phyloP scores from a whole-genome alignment of 92 coral and sea anemone species.

The Nematostella vectensis region DNA sequence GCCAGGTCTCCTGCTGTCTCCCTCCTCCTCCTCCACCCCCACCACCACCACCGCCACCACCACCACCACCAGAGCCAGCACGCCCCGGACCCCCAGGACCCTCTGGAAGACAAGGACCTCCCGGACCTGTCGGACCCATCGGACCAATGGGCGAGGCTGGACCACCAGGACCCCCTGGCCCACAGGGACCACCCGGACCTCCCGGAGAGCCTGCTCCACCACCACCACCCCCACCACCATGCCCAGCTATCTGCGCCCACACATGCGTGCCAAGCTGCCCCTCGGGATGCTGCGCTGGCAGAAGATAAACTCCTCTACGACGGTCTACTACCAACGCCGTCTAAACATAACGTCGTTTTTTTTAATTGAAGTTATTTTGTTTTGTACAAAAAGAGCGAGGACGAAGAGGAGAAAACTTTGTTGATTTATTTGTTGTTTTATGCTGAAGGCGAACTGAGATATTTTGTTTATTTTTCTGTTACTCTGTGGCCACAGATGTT shows the following conservation, averaged over 20 bases:
- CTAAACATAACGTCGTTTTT: neutral
- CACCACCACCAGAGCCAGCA: slow-evolving; percentile 99
- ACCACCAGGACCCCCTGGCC: slow-evolving; percentile 97
- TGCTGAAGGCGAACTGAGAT: neutral
- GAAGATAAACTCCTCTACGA: slow-evolving; percentile 74
- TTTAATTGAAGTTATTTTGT: slow-evolving; percentile 8
- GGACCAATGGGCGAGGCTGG: slow-evolving; percentile 99
- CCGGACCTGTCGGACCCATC: slow-evolving; percentile 99
- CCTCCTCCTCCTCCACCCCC: slow-evolving; percentile 99
- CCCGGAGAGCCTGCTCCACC: slow-evolving; percentile 99
- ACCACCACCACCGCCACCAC: slow-evolving; percentile 99
- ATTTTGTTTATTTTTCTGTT: neutral
- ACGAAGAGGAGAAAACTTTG: neutral
- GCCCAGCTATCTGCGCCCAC: slow-evolving; percentile 99
- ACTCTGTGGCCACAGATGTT: slow-evolving; percentile 44
- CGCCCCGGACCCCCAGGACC: slow-evolving; percentile 99
- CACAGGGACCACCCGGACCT: slow-evolving; percentile 97
- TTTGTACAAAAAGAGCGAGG: slow-evolving; percentile 14
- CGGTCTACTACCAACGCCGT: slow-evolving; percentile 22
- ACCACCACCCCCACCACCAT: slow-evolving; percentile 99
- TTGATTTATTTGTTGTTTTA: neutral
- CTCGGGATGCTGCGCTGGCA: slow-evolving; percentile 82
- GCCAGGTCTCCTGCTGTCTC: slow-evolving; percentile 94
- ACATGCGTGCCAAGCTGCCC: slow-evolving; percentile 92
- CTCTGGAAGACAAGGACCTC: slow-evolving; percentile 96